Percentiles rank a stretch among this genome's conserved stretches.
These are phyloP conservation scores for Linepithema humile DNA, from an alignment of 1,140 invertebrate species.

Conservation along the genomic window DNA sequence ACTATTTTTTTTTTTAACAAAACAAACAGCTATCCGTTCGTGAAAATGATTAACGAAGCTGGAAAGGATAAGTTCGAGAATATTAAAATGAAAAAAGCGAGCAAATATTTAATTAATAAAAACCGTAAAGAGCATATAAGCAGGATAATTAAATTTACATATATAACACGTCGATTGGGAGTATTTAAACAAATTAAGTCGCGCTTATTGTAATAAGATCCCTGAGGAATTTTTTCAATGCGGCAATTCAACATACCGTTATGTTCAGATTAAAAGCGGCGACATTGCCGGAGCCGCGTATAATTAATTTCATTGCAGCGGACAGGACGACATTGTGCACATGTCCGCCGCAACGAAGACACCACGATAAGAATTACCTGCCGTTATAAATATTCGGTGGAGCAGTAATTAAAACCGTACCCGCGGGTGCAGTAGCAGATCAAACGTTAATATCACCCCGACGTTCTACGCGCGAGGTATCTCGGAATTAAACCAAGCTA, in stretches of 20 bases:
- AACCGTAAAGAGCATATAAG: too few species aligned
- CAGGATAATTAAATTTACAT: too few species aligned
- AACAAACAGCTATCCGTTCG: too few species aligned
- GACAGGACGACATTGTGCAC: constrained; percentile 30
- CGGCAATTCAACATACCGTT: background rate
- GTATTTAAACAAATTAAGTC: background rate
- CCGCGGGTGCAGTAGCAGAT: constrained; percentile 45
- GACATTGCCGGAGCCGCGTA: constrained; percentile 15
- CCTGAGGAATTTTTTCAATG: background rate
- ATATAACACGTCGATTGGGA: too few species aligned
- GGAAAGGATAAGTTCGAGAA: too few species aligned
- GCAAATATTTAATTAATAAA: too few species aligned
- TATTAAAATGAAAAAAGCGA: too few species aligned
- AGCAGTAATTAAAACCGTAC: constrained; percentile 60
- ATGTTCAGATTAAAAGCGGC: constrained; percentile 42
- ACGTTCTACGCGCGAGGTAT: constrained; percentile 41
- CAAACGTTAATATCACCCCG: constrained; percentile 67
- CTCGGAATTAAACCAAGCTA: constrained; percentile 38
- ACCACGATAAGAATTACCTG: constrained; percentile 50
- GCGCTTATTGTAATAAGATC: background rate
- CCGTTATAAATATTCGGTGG: constrained; percentile 62
- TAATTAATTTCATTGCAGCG: constrained; percentile 54
- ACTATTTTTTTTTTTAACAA: too few species aligned
- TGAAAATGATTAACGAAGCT: too few species aligned
- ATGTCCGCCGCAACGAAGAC: background rate